phyloP scores from a whole-genome alignment of 2,888 invertebrate species.

The Drosophila buzzatii region DNA sequence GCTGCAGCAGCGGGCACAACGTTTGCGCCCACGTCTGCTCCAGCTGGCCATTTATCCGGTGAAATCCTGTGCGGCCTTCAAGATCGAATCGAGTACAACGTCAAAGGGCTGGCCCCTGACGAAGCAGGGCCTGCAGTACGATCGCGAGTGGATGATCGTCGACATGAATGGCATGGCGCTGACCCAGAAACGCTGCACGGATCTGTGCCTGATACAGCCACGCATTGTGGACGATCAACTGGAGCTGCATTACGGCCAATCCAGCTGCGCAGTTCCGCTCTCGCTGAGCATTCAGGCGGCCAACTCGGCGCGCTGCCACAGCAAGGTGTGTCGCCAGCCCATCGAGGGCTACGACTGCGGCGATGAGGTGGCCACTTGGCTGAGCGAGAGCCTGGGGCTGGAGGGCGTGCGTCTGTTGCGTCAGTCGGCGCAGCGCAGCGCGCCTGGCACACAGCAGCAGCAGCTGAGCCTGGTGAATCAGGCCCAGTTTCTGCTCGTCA shows the following conservation, averaged over 20 bases:
- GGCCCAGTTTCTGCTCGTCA: slow-evolving; percentile 94
- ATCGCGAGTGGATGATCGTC: slow-evolving; percentile 97
- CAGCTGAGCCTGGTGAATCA: slow-evolving; percentile 91
- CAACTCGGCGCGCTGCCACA: slow-evolving; percentile 87
- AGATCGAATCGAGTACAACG: slow-evolving; percentile 86
- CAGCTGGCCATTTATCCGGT: slow-evolving; percentile 92
- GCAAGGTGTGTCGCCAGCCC: slow-evolving; percentile 94
- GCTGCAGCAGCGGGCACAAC: slow-evolving; percentile 71
- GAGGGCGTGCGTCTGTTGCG: slow-evolving; percentile 90
- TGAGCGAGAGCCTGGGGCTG: slow-evolving; percentile 89
- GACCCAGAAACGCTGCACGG: slow-evolving; percentile 94
- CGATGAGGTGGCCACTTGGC: slow-evolving; percentile 92
- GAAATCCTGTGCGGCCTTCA: slow-evolving; percentile 95
- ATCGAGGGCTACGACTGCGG: slow-evolving; percentile 94
- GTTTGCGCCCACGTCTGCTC: slow-evolving; percentile 78
- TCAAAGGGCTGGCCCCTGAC: slow-evolving; percentile 90
- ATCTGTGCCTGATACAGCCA: slow-evolving; percentile 92
- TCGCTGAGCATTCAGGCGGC: slow-evolving; percentile 76
- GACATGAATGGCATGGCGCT: slow-evolving; percentile 92
- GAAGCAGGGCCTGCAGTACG: slow-evolving; percentile 92
- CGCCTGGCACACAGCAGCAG: slow-evolving; percentile 48
- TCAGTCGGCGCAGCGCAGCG: slow-evolving; percentile 85
- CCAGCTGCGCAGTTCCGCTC: slow-evolving; percentile 86
- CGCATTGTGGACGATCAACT: slow-evolving; percentile 88
- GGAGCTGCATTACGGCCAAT: slow-evolving; percentile 87